Percentiles rank a stretch among this genome's conserved stretches.
Conservation (phyloP, 2,888 invertebrate genomes). For the Melanostoma mellinum region DNA sequence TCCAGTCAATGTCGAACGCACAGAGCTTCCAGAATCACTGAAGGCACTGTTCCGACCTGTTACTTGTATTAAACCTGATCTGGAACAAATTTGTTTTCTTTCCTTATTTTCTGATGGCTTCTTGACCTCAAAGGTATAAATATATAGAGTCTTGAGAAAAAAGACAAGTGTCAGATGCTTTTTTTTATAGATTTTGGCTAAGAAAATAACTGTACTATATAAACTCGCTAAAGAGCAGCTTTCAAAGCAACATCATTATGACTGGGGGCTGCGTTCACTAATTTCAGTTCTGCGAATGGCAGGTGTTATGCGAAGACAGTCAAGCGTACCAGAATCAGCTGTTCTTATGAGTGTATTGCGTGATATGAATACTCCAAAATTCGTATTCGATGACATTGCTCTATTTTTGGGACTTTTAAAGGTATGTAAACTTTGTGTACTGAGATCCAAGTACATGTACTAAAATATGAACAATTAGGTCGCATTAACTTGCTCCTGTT, state of each 20-base stretch:
- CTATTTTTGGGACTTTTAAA: conserved; percentile 92
- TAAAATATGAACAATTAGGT: too few species aligned
- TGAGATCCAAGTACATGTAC: too few species aligned
- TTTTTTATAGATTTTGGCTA: conserved; percentile 86
- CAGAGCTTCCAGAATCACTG: conserved; percentile 95
- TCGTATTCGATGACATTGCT: conserved; percentile 95
- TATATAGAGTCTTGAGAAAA: background rate
- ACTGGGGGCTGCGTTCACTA: conserved; percentile 95
- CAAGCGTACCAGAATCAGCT: conserved; percentile 91
- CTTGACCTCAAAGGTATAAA: conserved; percentile 89
- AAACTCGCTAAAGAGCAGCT: conserved; percentile 93
- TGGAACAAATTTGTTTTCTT: conserved; percentile 95
- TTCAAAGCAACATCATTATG: conserved; percentile 96
- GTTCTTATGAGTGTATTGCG: conserved; percentile 95
- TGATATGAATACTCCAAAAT: conserved; percentile 97
- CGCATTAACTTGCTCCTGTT: too few species aligned
- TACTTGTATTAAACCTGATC: conserved; percentile 94
- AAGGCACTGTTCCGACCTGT: conserved; percentile 96
- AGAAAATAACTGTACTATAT: conserved; percentile 96
- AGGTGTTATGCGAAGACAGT: conserved; percentile 91
- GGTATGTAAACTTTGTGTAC: conserved; percentile 78
- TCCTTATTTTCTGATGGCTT: conserved; percentile 97
- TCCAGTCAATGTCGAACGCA: conserved; percentile 95
- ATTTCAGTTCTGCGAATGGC: conserved; percentile 96
- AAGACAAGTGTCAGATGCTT: background rate